Evolutionary conservation across 1,140 invertebrate genomes (phyloP).

Genomic region (Penaeus chinensis): DNA sequence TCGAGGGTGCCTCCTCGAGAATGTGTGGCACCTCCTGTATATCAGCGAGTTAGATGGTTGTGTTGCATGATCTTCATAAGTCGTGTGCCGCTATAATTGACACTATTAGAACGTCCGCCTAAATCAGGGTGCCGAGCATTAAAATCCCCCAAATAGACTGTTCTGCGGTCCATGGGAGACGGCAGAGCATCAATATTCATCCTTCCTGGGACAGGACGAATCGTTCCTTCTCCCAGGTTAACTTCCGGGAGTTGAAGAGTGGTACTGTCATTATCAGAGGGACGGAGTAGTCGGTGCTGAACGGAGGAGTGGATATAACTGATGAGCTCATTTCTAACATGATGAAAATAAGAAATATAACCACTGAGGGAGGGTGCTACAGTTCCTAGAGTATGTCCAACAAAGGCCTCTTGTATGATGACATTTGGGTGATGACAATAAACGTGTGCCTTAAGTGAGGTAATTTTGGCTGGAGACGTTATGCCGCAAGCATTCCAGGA

Average conservation of each 20-base stretch:
- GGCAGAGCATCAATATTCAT: too few relatives aligned
- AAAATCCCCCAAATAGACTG: too few relatives aligned
- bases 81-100: too few relatives aligned
- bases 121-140: too few relatives aligned
- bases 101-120: too few relatives aligned
- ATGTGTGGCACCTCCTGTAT: too few relatives aligned
- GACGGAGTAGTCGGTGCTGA: neutral
- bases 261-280: neutral
- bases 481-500: constrained; percentile 7
- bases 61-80: too few relatives aligned
- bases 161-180: too few relatives aligned
- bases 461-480: neutral
- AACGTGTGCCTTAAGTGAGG: neutral
- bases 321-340: constrained; percentile 14
- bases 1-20: too few relatives aligned
- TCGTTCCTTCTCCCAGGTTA: too few relatives aligned
- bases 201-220: too few relatives aligned
- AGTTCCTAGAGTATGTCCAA: neutral
- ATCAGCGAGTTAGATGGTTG: too few relatives aligned
- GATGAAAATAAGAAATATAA: constrained; percentile 4
- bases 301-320: constrained; percentile 4
- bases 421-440: constrained; percentile 10
- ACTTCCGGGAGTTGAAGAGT: neutral
- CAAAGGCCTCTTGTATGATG: neutral
- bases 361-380: neutral